These are phyloP conservation scores for Austrolebias charrua DNA, from an alignment of 2,797 vertebrate species.

Conservation along the genomic window DNA sequence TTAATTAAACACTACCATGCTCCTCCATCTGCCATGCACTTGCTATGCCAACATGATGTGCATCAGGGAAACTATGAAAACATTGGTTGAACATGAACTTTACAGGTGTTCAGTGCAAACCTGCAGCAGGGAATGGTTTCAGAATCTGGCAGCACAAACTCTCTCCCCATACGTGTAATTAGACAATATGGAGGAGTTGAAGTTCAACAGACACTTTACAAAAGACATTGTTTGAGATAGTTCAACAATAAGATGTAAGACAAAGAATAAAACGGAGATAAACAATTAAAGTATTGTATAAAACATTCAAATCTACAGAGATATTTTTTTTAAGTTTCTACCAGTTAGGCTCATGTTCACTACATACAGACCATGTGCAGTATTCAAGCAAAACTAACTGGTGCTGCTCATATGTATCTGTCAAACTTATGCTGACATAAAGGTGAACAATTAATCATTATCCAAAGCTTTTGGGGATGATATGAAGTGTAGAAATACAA, in stretches of 20 bases:
- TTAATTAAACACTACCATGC: constrained; percentile 61
- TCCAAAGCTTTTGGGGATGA: no score
- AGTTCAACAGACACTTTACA: not conserved
- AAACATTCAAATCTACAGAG: constrained; percentile 1
- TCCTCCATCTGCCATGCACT: constrained; percentile 56
- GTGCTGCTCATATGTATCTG: no score
- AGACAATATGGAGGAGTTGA: no score
- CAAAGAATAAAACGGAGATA: not conserved
- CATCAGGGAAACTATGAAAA: constrained; percentile 28
- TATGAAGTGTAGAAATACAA: not conserved
- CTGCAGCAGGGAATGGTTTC: not conserved
- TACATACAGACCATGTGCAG: not conserved
- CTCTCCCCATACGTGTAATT: not conserved
- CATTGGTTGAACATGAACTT: constrained; percentile 21
- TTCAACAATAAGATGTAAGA: not conserved
- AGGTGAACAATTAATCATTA: not conserved
- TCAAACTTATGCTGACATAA: not conserved
- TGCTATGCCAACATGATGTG: constrained; percentile 14
- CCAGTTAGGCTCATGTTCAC: constrained; percentile 4
- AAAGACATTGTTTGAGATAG: no score
- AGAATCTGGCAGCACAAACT: not conserved
- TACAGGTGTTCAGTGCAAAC: not conserved
- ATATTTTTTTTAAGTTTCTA: not conserved
- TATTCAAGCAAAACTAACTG: not conserved
- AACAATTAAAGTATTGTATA: not conserved